Base-by-base conservation (phyloP, 2,888 invertebrate genomes). In the Steromphala cineraria region DNA sequence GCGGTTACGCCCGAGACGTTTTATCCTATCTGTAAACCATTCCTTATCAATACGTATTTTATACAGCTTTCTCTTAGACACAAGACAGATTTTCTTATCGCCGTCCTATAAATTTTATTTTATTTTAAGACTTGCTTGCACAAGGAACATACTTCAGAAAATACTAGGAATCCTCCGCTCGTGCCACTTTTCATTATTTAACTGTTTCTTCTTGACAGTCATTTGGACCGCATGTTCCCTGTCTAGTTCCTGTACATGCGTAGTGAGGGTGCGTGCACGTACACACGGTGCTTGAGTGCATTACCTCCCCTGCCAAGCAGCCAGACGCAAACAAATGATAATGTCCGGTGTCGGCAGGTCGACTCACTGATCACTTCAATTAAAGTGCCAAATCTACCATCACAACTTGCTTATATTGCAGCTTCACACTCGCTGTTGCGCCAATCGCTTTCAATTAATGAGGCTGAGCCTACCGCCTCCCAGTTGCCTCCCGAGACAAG, bases 71-170 rank as follows among this genome's bases (percentile, higher is more conserved):
- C 46, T 46, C 46, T 5, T 1, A 46, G 46, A 46, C 46, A 46
- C 46, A 46, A 71, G 71, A 71, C 19, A 71, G 71, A 36, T 71
- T 31, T 40, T 36, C 71, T 71, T 71, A 71, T 71, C 71, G 36
- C 19, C 71, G 10, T n/a, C 36, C 71, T n/a, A 71, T 71, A 71
- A 31, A 40, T 71, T 71, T 71, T 71, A 71, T 71, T 71, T 71
- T 71, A 71, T 71, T 71, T 71, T 40, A 28, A 36, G 71, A 31
- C 1, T 19, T 71, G 40, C 31, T n/a, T 40, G 71, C 36, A 40
- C 40, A 71, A 71, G 15, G 28, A 40, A 19, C 36, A 36, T 36
- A 71, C 15, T 71, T n/a, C 71, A 40, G 36, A 40, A 40, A 28
- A 5, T n/a, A 71, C 71, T 15, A 36, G 71, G 28, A 19, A 71